Conservation (phyloP, 2,113 vertebrate species). For the Chauna torquata region DNA sequence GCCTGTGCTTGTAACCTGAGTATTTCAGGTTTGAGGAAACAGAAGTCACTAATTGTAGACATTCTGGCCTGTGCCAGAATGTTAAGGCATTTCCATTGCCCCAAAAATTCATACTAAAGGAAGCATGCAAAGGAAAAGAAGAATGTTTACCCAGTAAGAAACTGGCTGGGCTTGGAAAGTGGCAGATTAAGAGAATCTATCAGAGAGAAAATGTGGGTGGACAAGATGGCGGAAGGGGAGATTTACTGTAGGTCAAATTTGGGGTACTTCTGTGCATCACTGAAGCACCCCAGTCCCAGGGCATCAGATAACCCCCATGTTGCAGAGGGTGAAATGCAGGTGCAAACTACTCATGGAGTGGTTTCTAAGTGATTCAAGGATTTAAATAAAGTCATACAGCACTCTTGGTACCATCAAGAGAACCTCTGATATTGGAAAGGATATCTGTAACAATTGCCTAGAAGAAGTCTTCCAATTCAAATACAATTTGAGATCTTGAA, state of each 20-base stretch:
- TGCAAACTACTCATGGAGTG: background rate
- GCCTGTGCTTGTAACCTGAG: background rate
- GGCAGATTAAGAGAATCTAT: background rate
- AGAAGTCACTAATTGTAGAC: no score
- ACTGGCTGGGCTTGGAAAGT: background rate
- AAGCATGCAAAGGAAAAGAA: background rate
- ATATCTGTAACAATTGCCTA: background rate
- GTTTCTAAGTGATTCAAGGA: background rate
- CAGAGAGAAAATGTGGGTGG: background rate
- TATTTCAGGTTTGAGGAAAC: background rate
- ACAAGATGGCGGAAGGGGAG: background rate
- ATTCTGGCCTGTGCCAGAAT: background rate
- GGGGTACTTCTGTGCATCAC: background rate
- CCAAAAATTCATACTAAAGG: background rate
- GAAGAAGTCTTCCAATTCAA: background rate
- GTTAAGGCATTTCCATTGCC: background rate
- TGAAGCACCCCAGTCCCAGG: background rate
- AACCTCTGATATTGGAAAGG: background rate
- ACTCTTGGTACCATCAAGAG: background rate
- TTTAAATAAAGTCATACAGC: background rate
- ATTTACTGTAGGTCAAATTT: background rate
- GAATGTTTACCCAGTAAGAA: background rate
- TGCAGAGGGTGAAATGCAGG: background rate
- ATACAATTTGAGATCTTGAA: background rate
- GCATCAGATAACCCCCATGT: background rate